These are phyloP conservation scores for Buphagus erythrorhynchus DNA, from an alignment of 2,797 vertebrate genomes.

Conservation along the genomic window DNA sequence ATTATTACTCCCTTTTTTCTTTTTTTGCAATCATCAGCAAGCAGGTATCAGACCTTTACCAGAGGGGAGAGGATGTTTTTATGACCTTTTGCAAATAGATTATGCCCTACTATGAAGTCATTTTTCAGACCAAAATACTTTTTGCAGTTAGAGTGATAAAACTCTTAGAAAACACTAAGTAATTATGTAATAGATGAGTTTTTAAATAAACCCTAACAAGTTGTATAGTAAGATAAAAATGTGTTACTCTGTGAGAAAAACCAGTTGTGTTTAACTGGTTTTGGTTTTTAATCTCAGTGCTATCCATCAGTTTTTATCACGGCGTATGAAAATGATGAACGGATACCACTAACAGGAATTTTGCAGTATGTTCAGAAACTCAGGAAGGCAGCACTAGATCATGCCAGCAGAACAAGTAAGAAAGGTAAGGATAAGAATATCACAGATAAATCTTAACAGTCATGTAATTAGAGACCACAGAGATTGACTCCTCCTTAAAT, in stretches of 20 bases:
- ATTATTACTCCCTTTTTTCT: not conserved
- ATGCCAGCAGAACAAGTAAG: conserved; percentile 48
- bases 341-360: conserved; percentile 85
- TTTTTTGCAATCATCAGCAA: not conserved
- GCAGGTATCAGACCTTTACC: not conserved
- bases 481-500: not conserved
- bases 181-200: not conserved
- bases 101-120: not conserved
- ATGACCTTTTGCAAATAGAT: not conserved
- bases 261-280: not conserved
- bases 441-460: not conserved
- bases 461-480: not conserved
- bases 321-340: conserved; percentile 85
- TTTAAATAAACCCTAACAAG: not conserved
- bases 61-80: not conserved
- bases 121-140: not conserved
- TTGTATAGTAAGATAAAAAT: not conserved
- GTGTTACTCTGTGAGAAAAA: not conserved
- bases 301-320: conserved; percentile 94
- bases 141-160: not conserved
- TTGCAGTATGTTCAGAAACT: conserved; percentile 83
- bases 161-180: not conserved
- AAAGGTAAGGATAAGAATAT: conserved; percentile 29
- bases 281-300: conserved; percentile 66
- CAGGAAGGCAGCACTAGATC: conserved; percentile 77